These are phyloP conservation scores for Drosophila lacteicornis DNA, from an alignment of 1,140 invertebrate genomes.

Conservation along the genomic window DNA sequence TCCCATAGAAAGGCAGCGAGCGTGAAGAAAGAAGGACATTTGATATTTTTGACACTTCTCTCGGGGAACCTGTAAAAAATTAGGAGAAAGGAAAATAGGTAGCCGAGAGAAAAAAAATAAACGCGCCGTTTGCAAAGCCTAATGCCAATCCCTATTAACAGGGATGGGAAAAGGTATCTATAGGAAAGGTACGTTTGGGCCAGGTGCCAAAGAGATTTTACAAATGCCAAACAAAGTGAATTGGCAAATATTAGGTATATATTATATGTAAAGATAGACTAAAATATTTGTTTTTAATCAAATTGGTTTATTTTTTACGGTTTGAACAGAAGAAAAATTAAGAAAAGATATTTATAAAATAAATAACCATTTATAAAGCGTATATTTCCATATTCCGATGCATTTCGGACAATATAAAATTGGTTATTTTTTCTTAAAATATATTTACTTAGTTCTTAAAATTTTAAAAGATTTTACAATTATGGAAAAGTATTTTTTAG, in stretches of 20 bases:
- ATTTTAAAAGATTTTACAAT: background rate
- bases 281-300: background rate
- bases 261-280: background rate
- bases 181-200: no score
- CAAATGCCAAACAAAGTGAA: background rate
- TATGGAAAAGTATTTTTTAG: background rate
- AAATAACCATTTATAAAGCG: background rate
- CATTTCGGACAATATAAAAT: no score
- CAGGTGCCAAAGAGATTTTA: background rate
- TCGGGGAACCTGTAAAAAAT: conserved; percentile 60
- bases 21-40: conserved; percentile 75
- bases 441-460: background rate
- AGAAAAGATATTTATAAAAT: background rate
- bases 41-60: conserved; percentile 81
- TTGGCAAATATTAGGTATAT: background rate
- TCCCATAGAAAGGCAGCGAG: conserved; percentile 68
- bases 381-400: no score
- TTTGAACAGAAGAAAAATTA: no score
- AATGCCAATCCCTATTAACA: conserved; percentile 14
- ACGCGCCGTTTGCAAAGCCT: conserved; percentile 58
- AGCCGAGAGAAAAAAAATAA: conserved; percentile 2
- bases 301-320: background rate
- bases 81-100: conserved; percentile 23
- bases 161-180: background rate
- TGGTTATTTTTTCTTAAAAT: background rate